Percentiles rank a stretch among this genome's conserved stretches.
Conservation (phyloP, 2,797 vertebrate species). For the Crenuchus spilurus region DNA sequence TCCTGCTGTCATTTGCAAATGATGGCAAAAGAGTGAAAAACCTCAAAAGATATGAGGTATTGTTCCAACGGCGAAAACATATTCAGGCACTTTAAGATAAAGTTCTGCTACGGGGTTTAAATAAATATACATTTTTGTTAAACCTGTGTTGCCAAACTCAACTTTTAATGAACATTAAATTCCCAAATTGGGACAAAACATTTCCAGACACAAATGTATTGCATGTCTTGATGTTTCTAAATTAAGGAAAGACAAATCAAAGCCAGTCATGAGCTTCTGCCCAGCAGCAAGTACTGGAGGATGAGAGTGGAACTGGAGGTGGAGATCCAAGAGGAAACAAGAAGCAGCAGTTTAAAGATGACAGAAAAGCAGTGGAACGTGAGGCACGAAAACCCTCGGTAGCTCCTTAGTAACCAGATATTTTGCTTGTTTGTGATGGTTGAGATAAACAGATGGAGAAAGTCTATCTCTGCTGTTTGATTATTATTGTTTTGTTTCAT, state of each 20-base stretch:
- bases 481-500: too few species aligned
- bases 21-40: too few species aligned
- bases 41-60: too few species aligned
- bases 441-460: background rate
- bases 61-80: too few species aligned
- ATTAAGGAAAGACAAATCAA: background rate
- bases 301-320: slow-evolving; percentile 32
- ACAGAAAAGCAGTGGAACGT: background rate
- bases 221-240: background rate
- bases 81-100: too few species aligned
- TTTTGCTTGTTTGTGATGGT: background rate
- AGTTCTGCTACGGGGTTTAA: too few species aligned
- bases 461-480: background rate
- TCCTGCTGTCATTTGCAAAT: too few species aligned
- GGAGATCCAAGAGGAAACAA: slow-evolving; percentile 48
- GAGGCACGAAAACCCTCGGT: background rate
- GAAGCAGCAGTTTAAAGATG: slow-evolving; percentile 33
- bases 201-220: too few species aligned
- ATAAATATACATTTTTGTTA: too few species aligned
- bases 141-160: too few species aligned
- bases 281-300: slow-evolving; percentile 26
- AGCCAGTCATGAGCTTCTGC: background rate
- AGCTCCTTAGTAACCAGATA: background rate
- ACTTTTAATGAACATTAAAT: too few species aligned
- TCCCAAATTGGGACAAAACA: too few species aligned